Evolutionary conservation across 1,140 invertebrate genomes (phyloP).

Genomic region (Saccostrea glomerata): DNA sequence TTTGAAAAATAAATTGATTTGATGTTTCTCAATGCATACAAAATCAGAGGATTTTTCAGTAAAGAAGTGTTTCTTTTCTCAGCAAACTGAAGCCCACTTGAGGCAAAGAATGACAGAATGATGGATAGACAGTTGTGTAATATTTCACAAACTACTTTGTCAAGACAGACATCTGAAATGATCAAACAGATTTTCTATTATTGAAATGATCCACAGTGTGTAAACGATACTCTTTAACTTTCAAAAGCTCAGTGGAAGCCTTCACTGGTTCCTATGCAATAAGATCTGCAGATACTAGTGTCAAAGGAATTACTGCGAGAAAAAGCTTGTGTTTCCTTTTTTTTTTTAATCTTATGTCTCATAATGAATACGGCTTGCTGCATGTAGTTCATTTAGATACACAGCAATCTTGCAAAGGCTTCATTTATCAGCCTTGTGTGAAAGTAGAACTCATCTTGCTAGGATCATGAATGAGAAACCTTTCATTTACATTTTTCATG

Average conservation of each 20-base stretch:
- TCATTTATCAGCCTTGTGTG: slow-evolving; percentile 28
- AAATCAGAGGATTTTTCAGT: background rate
- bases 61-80: background rate
- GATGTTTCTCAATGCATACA: too few species aligned
- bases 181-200: slow-evolving; percentile 25
- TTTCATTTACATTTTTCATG: slow-evolving; percentile 37
- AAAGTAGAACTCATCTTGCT: slow-evolving; percentile 19
- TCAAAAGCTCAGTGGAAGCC: background rate
- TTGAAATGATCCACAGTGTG: slow-evolving; percentile 1
- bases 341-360: background rate
- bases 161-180: slow-evolving; percentile 27
- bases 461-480: background rate
- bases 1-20: too few species aligned
- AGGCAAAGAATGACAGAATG: background rate
- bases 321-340: background rate
- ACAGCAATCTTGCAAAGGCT: background rate
- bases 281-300: slow-evolving; percentile 27
- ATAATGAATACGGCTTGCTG: background rate
- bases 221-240: slow-evolving; percentile 34
- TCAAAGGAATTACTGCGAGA: background rate
- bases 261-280: background rate
- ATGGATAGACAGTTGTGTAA: slow-evolving; percentile 28
- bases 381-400: too few species aligned
- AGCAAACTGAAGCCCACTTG: background rate
- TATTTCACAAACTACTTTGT: slow-evolving; percentile 36